Conservation (phyloP, 2,797 vertebrate species). For the Aselliscus stoliczkanus region DNA sequence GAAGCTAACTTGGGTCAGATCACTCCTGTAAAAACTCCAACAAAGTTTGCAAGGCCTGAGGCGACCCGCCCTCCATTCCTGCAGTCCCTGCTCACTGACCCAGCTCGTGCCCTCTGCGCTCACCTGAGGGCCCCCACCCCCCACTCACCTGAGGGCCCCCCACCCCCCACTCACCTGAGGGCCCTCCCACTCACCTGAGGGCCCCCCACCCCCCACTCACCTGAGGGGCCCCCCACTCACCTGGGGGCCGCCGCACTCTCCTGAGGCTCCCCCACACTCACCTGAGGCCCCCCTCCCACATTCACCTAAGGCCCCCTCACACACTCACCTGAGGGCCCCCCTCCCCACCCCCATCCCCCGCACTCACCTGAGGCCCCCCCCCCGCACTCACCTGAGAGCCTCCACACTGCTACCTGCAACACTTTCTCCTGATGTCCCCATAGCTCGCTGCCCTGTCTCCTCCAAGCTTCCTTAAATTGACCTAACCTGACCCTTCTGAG, state of each 20-base stretch:
- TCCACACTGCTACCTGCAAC: not conserved
- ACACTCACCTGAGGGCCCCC: too few species aligned
- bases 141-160: not conserved
- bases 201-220: not conserved
- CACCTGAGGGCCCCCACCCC: too few species aligned
- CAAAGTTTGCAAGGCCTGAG: too few species aligned
- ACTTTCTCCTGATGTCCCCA: rapidly evolving
- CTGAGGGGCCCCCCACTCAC: not conserved
- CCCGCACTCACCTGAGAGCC: not conserved
- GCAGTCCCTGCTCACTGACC: not conserved
- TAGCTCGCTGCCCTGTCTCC: not conserved
- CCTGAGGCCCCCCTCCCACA: too few species aligned
- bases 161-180: too few species aligned
- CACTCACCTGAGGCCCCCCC: too few species aligned
- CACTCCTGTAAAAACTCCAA: not conserved
- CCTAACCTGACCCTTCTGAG: not conserved
- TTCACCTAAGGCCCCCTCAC: not conserved
- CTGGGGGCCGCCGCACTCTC: not conserved
- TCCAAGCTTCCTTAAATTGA: not conserved
- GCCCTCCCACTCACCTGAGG: not conserved
- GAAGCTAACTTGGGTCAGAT: too few species aligned
- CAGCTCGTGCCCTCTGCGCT: too few species aligned
- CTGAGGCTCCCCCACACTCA: too few species aligned
- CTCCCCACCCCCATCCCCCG: not conserved
- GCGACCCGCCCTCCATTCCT: not conserved